Percentiles rank a stretch among this genome's conserved stretches.
Conservation (phyloP, 2,797 vertebrate genomes). For the Sorex maritimensis region DNA sequence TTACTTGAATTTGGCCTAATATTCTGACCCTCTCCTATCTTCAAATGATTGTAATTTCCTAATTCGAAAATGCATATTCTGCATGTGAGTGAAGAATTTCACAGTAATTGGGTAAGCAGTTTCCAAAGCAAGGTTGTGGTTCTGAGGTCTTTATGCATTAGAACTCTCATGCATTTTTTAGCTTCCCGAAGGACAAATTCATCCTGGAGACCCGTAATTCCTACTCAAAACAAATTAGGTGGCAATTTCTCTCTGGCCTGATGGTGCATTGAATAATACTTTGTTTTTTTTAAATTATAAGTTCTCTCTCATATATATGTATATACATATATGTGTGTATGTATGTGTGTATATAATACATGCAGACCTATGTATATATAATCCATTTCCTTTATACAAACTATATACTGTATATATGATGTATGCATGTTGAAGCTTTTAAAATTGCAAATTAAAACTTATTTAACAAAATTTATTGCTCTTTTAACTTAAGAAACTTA, state of each 20-base stretch:
- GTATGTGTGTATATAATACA: too few relatives aligned
- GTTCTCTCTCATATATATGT: not conserved
- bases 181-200: conserved; percentile 71
- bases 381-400: too few relatives aligned
- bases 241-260: not conserved
- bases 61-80: conserved; percentile 87
- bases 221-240: not conserved
- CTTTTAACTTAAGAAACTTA: not conserved
- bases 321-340: too few relatives aligned
- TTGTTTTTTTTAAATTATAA: conserved; percentile 35
- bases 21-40: conserved; percentile 75
- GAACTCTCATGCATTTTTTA: conserved; percentile 78
- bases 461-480: not conserved
- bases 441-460: conserved; percentile 9
- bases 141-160: conserved; percentile 83
- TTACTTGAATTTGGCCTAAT: conserved; percentile 89
- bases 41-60: conserved; percentile 84
- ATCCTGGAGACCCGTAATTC: not conserved
- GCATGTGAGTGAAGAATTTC: conserved; percentile 86
- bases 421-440: not conserved
- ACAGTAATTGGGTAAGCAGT: conserved; percentile 87
- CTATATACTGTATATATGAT: not conserved
- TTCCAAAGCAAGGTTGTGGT: conserved; percentile 86
- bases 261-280: not conserved
- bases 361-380: not conserved